Evolutionary conservation across 2,888 invertebrate species (phyloP), one percentile per base, ranked within the genome.

Genomic region (Sphaeridia pumilis): DNA sequence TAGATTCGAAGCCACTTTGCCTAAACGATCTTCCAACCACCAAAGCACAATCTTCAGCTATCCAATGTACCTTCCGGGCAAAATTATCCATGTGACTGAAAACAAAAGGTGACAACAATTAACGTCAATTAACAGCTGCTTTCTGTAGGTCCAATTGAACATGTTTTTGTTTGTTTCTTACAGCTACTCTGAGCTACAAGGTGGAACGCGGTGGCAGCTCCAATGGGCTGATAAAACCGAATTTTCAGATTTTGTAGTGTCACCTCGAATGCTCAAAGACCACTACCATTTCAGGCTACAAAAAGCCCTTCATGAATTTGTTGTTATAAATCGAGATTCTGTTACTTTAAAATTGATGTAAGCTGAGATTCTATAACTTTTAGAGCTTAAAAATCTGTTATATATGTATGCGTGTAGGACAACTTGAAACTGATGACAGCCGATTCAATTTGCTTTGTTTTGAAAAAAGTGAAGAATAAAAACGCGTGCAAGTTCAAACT

Each of bases 251-350:
- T 73, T 90, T 48, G 77, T 64, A 3, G 83, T 90, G 49, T 85
- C 87, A 79, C 85, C 87, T 4, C 75, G 84, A 44, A 89, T 89
- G 85, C 69, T 89, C 1, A 74, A 85, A 1, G 89, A 90, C 70
- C 90, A 90, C 69, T 72, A 89, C 46, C 89, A 89, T 0, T 82
- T 87, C 68, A 81, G 82, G 67, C 79, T 88, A 27, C 77, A 81
- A 64, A 74, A 78, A 63, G 82, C 84, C 20, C 71, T 89, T 3
- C 57, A 58, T 20, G 58, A 60, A 49, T 60, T 60, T 41, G 60
- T 60, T 21, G 57, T 57, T 36, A 52, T 55, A 2, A 50, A 58
- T 46, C 54, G 56, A 2, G 49, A 49, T 10, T 49, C 49, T 4
- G 24, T 49, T 21, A 49, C 41, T 2, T 7, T 49, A 20, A 28